phyloP scores from a whole-genome alignment of 2,113 vertebrate species.

The Melospiza melodia region DNA sequence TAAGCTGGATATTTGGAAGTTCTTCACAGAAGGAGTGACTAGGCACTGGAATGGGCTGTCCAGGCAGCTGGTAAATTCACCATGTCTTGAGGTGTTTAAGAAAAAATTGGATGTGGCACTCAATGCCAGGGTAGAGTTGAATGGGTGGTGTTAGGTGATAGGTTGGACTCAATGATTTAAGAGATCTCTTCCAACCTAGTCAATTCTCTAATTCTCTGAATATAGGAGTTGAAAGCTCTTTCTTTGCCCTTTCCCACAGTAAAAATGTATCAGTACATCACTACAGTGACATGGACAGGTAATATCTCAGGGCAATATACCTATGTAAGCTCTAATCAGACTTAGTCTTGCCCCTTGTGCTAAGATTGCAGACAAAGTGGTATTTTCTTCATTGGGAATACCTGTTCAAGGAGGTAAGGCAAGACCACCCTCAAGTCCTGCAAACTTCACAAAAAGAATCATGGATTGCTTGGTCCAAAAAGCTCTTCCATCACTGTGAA shows the following conservation, averaged over 20 bases:
- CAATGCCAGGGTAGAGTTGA: no score
- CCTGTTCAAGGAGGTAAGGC: background rate
- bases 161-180: no score
- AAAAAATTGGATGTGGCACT: no score
- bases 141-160: no score
- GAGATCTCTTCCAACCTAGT: background rate
- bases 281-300: background rate
- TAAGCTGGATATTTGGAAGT: no score
- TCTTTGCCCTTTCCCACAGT: background rate
- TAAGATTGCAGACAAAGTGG: background rate
- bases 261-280: background rate
- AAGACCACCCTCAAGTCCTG: background rate
- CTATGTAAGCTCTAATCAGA: background rate
- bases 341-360: background rate
- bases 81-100: no score
- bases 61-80: no score
- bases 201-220: background rate
- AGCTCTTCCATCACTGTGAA: background rate
- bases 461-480: background rate
- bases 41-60: no score
- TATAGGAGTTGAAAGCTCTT: background rate
- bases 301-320: background rate
- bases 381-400: background rate
- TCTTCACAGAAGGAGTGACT: no score
- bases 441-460: background rate